These are phyloP conservation scores for Subacronicta megacephala DNA, from an alignment of 2,888 invertebrate species.

Conservation along the genomic window DNA sequence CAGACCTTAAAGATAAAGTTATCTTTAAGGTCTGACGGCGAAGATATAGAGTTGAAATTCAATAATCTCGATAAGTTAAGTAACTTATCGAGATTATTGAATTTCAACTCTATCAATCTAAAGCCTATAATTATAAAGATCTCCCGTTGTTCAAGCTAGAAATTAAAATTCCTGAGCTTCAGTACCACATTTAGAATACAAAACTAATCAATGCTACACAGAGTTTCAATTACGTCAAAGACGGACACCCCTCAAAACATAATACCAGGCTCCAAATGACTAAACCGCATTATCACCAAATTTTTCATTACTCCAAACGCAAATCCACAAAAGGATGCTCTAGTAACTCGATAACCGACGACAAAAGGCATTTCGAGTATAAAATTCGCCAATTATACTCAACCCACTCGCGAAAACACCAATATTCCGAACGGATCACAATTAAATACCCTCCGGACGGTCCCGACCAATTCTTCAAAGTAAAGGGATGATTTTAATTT, in stretches of 20 bases:
- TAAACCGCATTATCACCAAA: slow-evolving; percentile 59
- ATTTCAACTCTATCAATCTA: too few relatives aligned
- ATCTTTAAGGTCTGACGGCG: too few relatives aligned
- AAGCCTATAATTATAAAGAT: slow-evolving; percentile 57
- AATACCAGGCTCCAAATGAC: slow-evolving; percentile 45
- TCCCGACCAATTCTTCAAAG: slow-evolving; percentile 76
- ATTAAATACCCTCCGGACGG: slow-evolving; percentile 74
- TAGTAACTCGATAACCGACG: slow-evolving; percentile 76
- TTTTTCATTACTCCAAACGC: slow-evolving; percentile 70
- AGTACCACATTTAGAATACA: too few relatives aligned
- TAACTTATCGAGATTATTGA: slow-evolving; percentile 55
- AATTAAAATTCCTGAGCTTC: too few relatives aligned
- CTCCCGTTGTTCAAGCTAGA: too few relatives aligned
- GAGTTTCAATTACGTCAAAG: slow-evolving; percentile 34
- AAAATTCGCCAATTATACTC: slow-evolving; percentile 81
- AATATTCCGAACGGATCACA: slow-evolving; percentile 78
- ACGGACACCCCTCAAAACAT: slow-evolving; percentile 17
- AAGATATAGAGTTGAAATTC: too few relatives aligned
- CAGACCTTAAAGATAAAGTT: too few relatives aligned
- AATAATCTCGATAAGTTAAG: slow-evolving; percentile 52
- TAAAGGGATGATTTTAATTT: slow-evolving; percentile 82
- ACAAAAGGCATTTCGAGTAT: slow-evolving; percentile 80
- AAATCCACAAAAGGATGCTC: slow-evolving; percentile 68
- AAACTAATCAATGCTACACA: slow-evolving; percentile 6
- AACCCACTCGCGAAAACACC: slow-evolving; percentile 73